Evolutionary conservation across 2,888 invertebrate genomes (phyloP), one percentile per base, ranked within the genome.

Genomic region (Acrobasis suavella): DNA sequence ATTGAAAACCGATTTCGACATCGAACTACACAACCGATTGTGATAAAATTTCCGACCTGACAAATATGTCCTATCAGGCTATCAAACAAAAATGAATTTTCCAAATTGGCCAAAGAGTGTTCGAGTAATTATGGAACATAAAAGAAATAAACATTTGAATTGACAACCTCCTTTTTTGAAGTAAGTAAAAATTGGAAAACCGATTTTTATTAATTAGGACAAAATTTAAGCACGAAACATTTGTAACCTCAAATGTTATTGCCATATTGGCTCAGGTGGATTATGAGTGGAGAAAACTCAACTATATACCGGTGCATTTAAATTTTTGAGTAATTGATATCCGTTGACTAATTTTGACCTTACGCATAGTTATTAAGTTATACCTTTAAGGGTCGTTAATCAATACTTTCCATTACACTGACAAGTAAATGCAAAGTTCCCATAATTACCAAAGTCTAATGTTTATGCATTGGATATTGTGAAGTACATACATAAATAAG

Each of bases 251-350:
- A 16, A 55, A 12, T 55, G 38, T 38, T 39, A 55, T 39, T 39
- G 55, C 55, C 55, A 39, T 55, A 55, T 7, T 10, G 39, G 39
- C 46, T 46, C 14, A 14, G 6, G n/a, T 46, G n/a, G 14, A n/a
- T n/a, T 14, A 32, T n/a, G 55, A 39, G 39, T 55, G 16, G 16
- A 55, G 37, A 38, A 55, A 38, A 14, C 15, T 39, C 10, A 55
- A 37, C 9, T 9, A 38, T 15, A 15, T 38, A n/a, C 9, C n/a
- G 15, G 37, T 37, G 9, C 38, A 16, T 55, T 55, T 16, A 55
- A 16, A 15, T 39, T 54, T 12, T 7, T 39, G 39, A 55, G 55
- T 55, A 55, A 55, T 55, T 55, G 55, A 55, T 55, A 55, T 55
- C 15, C 55, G 39, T 39, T 55, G 54, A 54, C 54, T 49, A 54